Evolutionary conservation across 2,797 vertebrate genomes (phyloP).

Genomic region (Oryzias dopingdopingensis): DNA sequence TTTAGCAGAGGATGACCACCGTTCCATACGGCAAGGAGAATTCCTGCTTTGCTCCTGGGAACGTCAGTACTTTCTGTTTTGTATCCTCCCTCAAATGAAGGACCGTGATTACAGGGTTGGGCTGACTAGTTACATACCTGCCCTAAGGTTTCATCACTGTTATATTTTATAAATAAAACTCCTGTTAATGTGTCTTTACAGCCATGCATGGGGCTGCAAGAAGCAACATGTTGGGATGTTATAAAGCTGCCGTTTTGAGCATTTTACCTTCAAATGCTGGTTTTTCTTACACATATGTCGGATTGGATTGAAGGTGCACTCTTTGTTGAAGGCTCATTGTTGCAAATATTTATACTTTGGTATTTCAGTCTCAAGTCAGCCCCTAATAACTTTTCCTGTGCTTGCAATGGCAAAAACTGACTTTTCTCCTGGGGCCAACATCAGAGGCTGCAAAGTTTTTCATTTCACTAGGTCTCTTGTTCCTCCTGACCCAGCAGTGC

Average conservation of each 20-base stretch:
- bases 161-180: conserved; percentile 1
- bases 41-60: conserved; percentile 12
- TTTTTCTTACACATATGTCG: too few relatives aligned
- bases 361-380: conserved; percentile 6
- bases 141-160: background rate
- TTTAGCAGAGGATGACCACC: conserved; percentile 52
- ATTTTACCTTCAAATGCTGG: too few relatives aligned
- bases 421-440: conserved; percentile 28
- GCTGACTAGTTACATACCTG: background rate
- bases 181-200: background rate
- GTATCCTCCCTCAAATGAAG: conserved; percentile 10
- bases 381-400: conserved; percentile 4
- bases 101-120: conserved; percentile 1
- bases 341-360: background rate
- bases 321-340: conserved; percentile 1
- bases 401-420: conserved; percentile 14
- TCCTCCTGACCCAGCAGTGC: conserved; percentile 28
- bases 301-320: too few relatives aligned
- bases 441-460: conserved; percentile 53
- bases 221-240: background rate
- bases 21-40: conserved; percentile 25
- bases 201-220: background rate
- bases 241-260: too few relatives aligned
- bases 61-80: conserved; percentile 7
- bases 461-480: conserved; percentile 31